Conservation (phyloP, 2,888 invertebrate genomes). For the Ariolimax columbianus region DNA sequence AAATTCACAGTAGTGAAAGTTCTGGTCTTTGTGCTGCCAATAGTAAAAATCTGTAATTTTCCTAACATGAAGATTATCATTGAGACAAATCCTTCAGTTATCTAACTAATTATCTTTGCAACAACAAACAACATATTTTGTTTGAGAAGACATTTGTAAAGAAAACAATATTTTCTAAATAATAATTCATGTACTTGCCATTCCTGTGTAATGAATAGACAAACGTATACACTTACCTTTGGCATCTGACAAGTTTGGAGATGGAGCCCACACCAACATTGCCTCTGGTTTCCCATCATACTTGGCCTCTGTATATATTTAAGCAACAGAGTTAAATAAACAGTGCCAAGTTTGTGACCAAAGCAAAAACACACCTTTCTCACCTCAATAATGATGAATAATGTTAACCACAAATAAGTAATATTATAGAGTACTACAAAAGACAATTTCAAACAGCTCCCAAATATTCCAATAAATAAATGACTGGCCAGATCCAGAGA, state of each 20-base stretch:
- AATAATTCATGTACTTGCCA: neutral
- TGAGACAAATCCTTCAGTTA: too few relatives aligned
- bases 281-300: conserved; percentile 83
- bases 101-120: too few relatives aligned
- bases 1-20: too few relatives aligned
- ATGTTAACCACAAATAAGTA: too few relatives aligned
- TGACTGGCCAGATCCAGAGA: too few relatives aligned
- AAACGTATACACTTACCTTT: conserved; percentile 84
- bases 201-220: neutral
- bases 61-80: too few relatives aligned
- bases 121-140: neutral
- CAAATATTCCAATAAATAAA: too few relatives aligned
- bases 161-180: too few relatives aligned
- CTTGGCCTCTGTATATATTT: conserved; percentile 67
- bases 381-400: neutral
- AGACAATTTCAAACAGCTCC: too few relatives aligned
- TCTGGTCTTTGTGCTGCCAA: too few relatives aligned
- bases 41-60: too few relatives aligned
- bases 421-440: too few relatives aligned
- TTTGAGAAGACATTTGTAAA: neutral
- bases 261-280: conserved; percentile 96
- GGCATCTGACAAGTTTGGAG: conserved; percentile 90
- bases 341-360: neutral
- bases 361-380: neutral
- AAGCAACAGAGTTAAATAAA: neutral